Percentiles rank a stretch among this genome's conserved stretches.
These are phyloP conservation scores for Cavia porcellus DNA, from an alignment of 2,113 vertebrate genomes.

Conservation along the genomic window DNA sequence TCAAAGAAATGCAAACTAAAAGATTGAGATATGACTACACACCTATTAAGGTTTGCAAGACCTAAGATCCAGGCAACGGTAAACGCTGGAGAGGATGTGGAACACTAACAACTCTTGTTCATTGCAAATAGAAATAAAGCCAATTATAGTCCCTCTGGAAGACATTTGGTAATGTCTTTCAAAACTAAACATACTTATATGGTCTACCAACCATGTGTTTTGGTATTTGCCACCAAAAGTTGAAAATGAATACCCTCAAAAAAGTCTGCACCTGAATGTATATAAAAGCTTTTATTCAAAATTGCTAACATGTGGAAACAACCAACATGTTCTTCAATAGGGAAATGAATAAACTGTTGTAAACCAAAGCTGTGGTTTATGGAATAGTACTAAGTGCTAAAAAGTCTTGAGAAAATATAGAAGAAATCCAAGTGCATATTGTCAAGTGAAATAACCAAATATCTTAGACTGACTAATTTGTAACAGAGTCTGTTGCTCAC, in stretches of 20 bases:
- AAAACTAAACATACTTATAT: neutral
- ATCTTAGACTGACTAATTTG: neutral
- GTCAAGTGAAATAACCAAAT: neutral
- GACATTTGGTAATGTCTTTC: constrained; percentile 13
- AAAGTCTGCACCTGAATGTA: neutral
- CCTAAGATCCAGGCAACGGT: neutral
- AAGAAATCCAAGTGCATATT: neutral
- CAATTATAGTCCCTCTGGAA: neutral
- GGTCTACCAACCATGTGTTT: neutral
- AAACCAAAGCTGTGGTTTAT: neutral
- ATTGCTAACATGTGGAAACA: neutral
- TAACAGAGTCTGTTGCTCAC: neutral
- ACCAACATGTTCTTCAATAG: neutral
- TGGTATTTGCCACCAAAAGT: neutral
- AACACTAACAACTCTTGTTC: neutral
- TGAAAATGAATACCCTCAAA: neutral
- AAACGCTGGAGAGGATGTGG: neutral
- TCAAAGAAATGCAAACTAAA: neutral
- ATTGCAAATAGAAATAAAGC: neutral
- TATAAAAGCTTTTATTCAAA: neutral
- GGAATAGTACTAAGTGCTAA: neutral
- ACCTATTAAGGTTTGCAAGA: neutral
- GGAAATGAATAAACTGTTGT: neutral
- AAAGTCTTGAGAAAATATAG: neutral
- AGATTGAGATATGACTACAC: neutral